Percentiles rank a stretch among this genome's conserved stretches.
These are phyloP conservation scores for Podilymbus podiceps DNA, from an alignment of 2,113 vertebrate genomes.

Conservation along the genomic window DNA sequence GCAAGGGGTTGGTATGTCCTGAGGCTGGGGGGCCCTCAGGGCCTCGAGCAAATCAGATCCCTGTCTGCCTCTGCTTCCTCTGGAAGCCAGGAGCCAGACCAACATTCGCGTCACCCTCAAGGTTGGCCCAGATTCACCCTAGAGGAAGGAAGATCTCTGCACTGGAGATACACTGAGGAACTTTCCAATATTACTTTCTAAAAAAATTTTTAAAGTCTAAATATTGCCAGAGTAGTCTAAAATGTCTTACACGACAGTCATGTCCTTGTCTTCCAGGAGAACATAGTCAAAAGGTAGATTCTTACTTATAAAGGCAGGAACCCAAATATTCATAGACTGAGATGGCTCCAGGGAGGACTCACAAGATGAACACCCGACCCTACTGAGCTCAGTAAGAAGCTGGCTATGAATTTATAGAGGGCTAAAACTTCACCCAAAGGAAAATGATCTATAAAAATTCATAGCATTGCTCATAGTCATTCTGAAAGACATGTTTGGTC, in stretches of 20 bases:
- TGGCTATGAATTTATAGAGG: not conserved
- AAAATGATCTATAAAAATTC: not conserved
- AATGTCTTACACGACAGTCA: not conserved
- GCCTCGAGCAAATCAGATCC: not conserved
- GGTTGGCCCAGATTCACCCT: not conserved
- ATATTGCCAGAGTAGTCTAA: not conserved
- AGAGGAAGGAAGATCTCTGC: not conserved
- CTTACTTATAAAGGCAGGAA: not conserved
- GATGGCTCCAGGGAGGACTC: not conserved
- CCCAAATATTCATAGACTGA: not conserved
- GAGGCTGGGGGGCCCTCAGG: not conserved
- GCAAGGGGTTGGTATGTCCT: not conserved
- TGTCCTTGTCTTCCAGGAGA: not conserved
- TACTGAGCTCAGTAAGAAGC: not conserved
- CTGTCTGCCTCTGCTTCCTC: not conserved
- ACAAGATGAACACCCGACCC: not conserved
- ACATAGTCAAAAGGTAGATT: not conserved
- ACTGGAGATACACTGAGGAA: not conserved
- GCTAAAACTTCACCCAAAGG: not conserved
- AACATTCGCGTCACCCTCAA: not conserved
- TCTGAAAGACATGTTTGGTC: not conserved
- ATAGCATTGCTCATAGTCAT: not conserved
- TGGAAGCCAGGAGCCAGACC: not conserved
- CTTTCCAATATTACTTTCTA: not conserved
- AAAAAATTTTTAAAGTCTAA: not conserved